phyloP scores from a whole-genome alignment of 2,888 invertebrate genomes.

The Tenthredo distinguenda region DNA sequence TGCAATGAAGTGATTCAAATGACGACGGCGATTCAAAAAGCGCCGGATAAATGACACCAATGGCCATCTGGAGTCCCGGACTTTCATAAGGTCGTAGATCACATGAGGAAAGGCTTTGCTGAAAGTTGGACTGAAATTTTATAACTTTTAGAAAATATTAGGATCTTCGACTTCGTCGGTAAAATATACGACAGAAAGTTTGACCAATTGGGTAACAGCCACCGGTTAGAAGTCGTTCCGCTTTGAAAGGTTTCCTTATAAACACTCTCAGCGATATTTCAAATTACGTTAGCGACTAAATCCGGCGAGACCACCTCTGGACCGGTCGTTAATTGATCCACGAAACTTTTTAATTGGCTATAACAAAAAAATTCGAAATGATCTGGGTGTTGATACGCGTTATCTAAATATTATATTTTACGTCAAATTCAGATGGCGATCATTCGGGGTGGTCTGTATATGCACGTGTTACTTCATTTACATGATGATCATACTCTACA shows the following conservation, averaged over 20 bases:
- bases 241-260: background rate
- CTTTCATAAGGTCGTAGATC: background rate
- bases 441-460: background rate
- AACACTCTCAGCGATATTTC: background rate
- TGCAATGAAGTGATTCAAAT: background rate
- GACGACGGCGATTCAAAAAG: background rate
- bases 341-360: slow-evolving; percentile 16
- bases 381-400: background rate
- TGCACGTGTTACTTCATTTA: background rate
- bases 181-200: background rate
- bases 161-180: background rate
- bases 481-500: background rate
- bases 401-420: background rate
- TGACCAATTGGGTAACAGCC: background rate
- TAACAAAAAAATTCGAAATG: background rate
- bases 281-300: background rate
- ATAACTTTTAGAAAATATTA: background rate
- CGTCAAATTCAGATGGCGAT: background rate
- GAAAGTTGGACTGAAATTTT: background rate
- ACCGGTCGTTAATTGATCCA: background rate
- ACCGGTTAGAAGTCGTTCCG: background rate
- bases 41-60: background rate
- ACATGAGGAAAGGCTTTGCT: background rate
- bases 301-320: background rate
- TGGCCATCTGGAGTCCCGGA: background rate